Percentiles rank a stretch among this genome's conserved stretches.
phyloP scores from a whole-genome alignment of 23 tunicate species.

The Halocynthia roretzi region DNA sequence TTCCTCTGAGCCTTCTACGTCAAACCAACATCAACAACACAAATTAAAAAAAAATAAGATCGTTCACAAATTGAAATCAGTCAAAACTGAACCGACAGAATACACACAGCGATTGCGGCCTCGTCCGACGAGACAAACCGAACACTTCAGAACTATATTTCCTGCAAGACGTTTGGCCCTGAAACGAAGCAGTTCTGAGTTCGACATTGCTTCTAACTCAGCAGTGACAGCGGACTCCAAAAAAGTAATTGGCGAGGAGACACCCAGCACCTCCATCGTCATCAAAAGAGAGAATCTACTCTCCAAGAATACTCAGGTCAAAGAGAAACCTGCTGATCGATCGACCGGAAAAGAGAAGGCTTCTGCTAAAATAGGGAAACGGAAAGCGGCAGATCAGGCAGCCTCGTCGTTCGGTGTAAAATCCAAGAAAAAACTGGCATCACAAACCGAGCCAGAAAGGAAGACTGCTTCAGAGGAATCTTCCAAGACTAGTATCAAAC shows the following conservation, averaged over 20 bases:
- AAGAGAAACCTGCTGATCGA: background rate
- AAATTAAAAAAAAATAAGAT: background rate
- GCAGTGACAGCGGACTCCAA: background rate
- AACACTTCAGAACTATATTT: constrained; percentile 29
- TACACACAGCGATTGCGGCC: constrained; percentile 59
- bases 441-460: too few species aligned
- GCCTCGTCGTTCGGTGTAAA: too few species aligned
- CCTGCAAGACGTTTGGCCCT: too few species aligned
- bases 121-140: constrained; percentile 81
- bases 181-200: background rate
- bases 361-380: background rate
- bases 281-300: background rate
- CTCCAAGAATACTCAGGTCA: background rate
- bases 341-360: constrained; percentile 19
- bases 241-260: background rate
- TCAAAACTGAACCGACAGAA: background rate
- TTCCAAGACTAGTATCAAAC: too few species aligned
- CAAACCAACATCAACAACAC: background rate
- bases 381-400: too few species aligned
- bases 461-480: too few species aligned
- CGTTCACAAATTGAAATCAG: constrained; percentile 1
- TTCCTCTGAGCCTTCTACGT: constrained; percentile 8
- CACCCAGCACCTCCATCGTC: background rate
- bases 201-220: background rate
- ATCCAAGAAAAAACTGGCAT: too few species aligned